phyloP scores from a whole-genome alignment of 2,797 vertebrate genomes.

The Hydrophis major region DNA sequence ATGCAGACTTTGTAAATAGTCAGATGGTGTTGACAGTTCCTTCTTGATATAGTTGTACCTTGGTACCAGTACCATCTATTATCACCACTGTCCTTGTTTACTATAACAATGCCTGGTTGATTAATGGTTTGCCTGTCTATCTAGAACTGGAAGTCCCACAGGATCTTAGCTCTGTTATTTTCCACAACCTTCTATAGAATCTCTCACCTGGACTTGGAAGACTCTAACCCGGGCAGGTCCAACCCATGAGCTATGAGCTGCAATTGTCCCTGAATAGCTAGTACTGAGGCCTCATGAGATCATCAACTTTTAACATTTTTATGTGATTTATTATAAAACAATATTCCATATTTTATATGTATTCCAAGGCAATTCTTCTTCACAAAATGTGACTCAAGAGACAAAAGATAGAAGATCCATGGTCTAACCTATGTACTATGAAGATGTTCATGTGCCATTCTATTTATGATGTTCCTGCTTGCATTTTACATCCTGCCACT shows the following conservation, averaged over 20 bases:
- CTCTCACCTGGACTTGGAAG: not conserved
- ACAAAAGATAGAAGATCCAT: not conserved
- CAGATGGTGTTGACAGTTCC: too few relatives aligned
- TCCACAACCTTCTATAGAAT: not conserved
- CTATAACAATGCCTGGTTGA: not conserved
- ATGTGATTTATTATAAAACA: not conserved
- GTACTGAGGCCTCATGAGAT: not conserved
- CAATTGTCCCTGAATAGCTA: not conserved
- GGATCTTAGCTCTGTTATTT: not conserved
- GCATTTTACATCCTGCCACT: too few relatives aligned
- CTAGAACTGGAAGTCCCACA: not conserved
- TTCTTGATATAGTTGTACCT: not conserved
- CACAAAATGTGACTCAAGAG: not conserved
- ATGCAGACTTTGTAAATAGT: too few relatives aligned
- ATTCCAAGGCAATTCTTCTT: not conserved
- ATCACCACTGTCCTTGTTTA: not conserved
- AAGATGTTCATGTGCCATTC: too few relatives aligned
- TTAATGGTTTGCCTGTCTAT: not conserved
- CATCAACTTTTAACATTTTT: not conserved
- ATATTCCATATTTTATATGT: not conserved
- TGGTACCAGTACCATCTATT: not conserved
- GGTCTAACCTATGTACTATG: not conserved
- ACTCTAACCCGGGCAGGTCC: not conserved
- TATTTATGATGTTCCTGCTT: too few relatives aligned
- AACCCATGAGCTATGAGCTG: not conserved